Percentiles rank a stretch among this genome's conserved stretches.
These are phyloP conservation scores for Falcaria lacertinaria DNA, from an alignment of 2,888 invertebrate genomes.

Conservation along the genomic window DNA sequence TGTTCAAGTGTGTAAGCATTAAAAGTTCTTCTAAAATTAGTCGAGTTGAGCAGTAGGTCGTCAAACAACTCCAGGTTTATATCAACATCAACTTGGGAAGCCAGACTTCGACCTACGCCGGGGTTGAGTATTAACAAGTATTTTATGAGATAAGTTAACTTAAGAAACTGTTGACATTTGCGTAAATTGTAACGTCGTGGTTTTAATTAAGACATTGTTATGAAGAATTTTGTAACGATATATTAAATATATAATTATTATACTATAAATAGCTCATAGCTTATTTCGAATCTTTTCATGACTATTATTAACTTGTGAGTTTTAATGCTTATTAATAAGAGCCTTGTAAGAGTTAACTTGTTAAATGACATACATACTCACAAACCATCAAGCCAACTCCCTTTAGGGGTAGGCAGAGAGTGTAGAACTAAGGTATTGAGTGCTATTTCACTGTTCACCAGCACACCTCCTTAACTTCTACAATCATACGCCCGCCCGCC, in stretches of 20 bases:
- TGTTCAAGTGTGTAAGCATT: constrained; percentile 31
- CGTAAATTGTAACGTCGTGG: constrained; percentile 19
- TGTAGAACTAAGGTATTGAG: no score
- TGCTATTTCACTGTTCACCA: no score
- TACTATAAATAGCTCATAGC: no score
- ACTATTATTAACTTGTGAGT: no score
- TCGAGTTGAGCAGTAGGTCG: constrained; percentile 29
- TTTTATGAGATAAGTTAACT: constrained; percentile 72
- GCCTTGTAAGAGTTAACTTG: no score
- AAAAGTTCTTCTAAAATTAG: constrained; percentile 49
- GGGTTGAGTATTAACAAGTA: constrained; percentile 73
- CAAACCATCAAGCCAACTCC: no score
- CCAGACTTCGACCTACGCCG: constrained; percentile 50
- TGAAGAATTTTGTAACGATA: background rate
- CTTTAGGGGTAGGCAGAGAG: no score
- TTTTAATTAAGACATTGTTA: background rate
- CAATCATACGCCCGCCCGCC: no score
- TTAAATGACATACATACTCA: no score
- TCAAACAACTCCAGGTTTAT: constrained; percentile 29
- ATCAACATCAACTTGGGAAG: constrained; percentile 43
- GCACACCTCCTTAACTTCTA: no score
- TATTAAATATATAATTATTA: background rate
- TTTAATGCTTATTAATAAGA: no score
- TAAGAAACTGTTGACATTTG: constrained; percentile 60
- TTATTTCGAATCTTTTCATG: no score